Evolutionary conservation across 2,888 invertebrate genomes (phyloP).

Genomic region (Laothoe populi): DNA sequence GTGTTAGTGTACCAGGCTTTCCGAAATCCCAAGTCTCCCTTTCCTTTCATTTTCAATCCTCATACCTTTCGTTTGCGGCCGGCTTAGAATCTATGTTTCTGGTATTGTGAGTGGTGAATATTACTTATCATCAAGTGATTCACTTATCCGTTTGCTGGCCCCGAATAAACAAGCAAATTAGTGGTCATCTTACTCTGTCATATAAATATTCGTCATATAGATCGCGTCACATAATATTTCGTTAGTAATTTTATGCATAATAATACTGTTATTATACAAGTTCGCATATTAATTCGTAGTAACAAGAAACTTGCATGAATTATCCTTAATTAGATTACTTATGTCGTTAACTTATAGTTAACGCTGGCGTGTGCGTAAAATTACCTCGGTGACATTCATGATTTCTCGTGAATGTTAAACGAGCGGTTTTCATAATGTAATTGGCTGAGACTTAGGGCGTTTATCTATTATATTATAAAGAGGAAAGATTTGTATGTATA

Average conservation of each 20-base stretch:
- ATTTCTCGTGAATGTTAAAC: constrained; percentile 10
- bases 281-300: constrained; percentile 11
- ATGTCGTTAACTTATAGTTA: constrained; percentile 6
- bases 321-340: constrained; percentile 24
- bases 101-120: too few relatives aligned
- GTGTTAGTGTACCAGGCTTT: too few relatives aligned
- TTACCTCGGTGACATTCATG: background rate
- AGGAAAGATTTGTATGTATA: too few relatives aligned
- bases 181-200: too few relatives aligned
- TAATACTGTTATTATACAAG: constrained; percentile 11
- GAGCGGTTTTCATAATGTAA: background rate
- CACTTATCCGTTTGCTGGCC: too few relatives aligned
- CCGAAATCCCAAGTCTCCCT: too few relatives aligned
- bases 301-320: constrained; percentile 15
- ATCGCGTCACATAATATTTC: background rate
- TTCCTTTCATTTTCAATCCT: too few relatives aligned
- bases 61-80: too few relatives aligned
- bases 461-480: too few relatives aligned
- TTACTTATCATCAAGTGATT: too few relatives aligned
- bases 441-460: background rate
- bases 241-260: background rate
- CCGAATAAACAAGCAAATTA: background rate
- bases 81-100: too few relatives aligned
- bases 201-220: background rate
- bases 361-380: background rate